These are phyloP conservation scores for Carassius auratus DNA, from an alignment of 2,113 vertebrate species.

Conservation along the genomic window DNA sequence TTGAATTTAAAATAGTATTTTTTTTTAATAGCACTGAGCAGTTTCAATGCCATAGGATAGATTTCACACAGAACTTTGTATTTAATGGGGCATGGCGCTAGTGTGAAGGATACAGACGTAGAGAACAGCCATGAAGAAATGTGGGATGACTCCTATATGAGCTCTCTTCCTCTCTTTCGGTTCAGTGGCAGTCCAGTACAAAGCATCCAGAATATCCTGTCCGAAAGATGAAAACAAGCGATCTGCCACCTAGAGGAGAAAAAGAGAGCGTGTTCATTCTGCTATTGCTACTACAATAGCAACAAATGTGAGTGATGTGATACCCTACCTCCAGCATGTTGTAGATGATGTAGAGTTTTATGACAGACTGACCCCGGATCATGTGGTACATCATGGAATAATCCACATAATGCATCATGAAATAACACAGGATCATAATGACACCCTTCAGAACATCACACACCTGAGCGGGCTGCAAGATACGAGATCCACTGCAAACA, in stretches of 20 bases:
- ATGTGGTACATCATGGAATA: constrained; percentile 99
- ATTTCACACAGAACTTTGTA: neutral
- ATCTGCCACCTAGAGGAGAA: constrained; percentile 85
- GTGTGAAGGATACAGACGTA: constrained; percentile 96
- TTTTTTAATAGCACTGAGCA: neutral
- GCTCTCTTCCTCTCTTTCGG: constrained; percentile 94
- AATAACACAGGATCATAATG: constrained; percentile 94
- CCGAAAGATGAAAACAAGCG: constrained; percentile 98
- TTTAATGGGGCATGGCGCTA: neutral
- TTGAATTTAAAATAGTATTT: too few relatives aligned
- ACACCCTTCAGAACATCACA: constrained; percentile 96
- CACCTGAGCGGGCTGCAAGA: constrained; percentile 96
- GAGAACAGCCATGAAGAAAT: constrained; percentile 97
- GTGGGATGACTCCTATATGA: constrained; percentile 96
- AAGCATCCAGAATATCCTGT: constrained; percentile 96
- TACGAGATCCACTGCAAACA: constrained; percentile 83
- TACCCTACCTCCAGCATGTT: constrained; percentile 95
- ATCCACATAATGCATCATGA: constrained; percentile 99
- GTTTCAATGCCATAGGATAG: neutral
- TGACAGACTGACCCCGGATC: constrained; percentile 97
- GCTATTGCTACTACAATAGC: neutral
- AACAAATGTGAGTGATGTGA: neutral
- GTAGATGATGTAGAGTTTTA: constrained; percentile 99
- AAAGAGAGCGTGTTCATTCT: neutral
- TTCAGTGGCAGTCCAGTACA: constrained; percentile 98